These are phyloP conservation scores for Erythrocercus mccallii DNA, from an alignment of 2,113 vertebrate species.

Conservation along the genomic window DNA sequence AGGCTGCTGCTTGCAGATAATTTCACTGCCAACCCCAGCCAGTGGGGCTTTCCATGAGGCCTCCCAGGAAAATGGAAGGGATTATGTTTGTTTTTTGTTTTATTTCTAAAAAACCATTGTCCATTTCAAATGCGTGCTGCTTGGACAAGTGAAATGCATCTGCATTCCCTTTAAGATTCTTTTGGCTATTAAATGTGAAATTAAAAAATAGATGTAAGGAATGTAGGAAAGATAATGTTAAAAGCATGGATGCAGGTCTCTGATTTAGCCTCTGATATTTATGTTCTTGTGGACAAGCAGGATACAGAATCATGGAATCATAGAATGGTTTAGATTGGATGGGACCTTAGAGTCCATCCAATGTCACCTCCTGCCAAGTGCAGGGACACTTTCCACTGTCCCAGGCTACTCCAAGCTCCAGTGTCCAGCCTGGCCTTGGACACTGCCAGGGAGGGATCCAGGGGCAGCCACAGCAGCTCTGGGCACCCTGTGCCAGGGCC, in stretches of 20 bases:
- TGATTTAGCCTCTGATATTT: background rate
- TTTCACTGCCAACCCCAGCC: background rate
- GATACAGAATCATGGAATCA: background rate
- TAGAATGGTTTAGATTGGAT: rapidly evolving
- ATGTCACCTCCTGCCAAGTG: rapidly evolving
- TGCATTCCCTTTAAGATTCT: background rate
- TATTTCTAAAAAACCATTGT: background rate
- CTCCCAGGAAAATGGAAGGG: background rate
- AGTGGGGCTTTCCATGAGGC: background rate
- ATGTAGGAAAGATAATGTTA: background rate
- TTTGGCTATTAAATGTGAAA: background rate
- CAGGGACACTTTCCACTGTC: background rate
- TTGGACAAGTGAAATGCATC: background rate
- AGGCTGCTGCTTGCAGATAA: background rate
- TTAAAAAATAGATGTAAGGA: background rate
- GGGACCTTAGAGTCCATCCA: rapidly evolving
- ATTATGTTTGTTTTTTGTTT: background rate
- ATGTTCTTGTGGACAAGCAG: background rate
- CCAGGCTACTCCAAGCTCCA: background rate
- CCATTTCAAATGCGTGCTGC: rapidly evolving
- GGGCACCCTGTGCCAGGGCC: background rate
- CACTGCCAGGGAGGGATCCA: background rate
- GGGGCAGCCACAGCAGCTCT: background rate
- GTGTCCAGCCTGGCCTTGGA: background rate
- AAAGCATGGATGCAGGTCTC: background rate